phyloP scores from a whole-genome alignment of 2,888 invertebrate species.

The Megastigmus dorsalis region DNA sequence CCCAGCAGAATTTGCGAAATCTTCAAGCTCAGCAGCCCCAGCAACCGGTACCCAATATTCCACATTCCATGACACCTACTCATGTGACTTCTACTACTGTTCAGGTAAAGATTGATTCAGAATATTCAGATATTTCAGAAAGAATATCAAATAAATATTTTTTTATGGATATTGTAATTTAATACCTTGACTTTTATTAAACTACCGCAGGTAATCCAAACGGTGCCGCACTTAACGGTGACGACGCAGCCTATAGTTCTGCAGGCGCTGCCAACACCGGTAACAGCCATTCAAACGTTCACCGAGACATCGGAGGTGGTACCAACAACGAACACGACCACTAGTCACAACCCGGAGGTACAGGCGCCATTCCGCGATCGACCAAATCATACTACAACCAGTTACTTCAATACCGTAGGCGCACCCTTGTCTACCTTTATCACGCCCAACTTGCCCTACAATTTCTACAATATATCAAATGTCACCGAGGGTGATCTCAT shows the following conservation, averaged over 20 bases:
- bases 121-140: background rate
- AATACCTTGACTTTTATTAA: background rate
- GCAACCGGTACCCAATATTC: slow-evolving; percentile 11
- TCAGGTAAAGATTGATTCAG: slow-evolving; percentile 44
- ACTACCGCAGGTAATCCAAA: slow-evolving; percentile 66
- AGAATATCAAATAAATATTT: background rate
- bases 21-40: slow-evolving; percentile 40
- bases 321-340: slow-evolving; percentile 6
- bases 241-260: slow-evolving; percentile 69
- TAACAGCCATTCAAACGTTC: slow-evolving; percentile 65
- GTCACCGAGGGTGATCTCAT: slow-evolving; percentile 67
- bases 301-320: slow-evolving; percentile 61
- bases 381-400: slow-evolving; percentile 58
- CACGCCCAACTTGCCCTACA: slow-evolving; percentile 69
- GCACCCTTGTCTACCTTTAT: slow-evolving; percentile 67
- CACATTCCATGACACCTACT: slow-evolving; percentile 55
- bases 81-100: slow-evolving; percentile 50
- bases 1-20: slow-evolving; percentile 51
- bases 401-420: slow-evolving; percentile 68
- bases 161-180: background rate
- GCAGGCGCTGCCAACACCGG: slow-evolving; percentile 65
- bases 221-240: slow-evolving; percentile 62
- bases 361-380: slow-evolving; percentile 64
- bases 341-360: background rate
- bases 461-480: slow-evolving; percentile 70